These are phyloP conservation scores for Pollenia amentaria DNA, from an alignment of 2,888 invertebrate species.

Conservation along the genomic window DNA sequence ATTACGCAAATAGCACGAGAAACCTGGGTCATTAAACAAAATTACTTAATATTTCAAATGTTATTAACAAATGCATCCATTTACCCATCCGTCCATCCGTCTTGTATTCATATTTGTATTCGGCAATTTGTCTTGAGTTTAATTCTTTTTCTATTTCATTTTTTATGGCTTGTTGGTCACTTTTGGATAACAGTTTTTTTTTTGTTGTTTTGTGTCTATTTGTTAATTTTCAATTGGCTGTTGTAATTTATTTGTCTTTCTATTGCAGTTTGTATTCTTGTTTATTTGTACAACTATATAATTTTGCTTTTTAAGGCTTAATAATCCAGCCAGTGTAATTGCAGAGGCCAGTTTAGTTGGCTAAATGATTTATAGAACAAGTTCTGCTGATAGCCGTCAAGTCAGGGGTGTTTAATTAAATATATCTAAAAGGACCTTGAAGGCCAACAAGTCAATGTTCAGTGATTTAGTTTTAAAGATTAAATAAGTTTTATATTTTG, in stretches of 20 bases:
- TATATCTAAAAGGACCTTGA: not conserved
- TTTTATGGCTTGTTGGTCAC: not conserved
- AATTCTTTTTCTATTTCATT: constrained; percentile 1
- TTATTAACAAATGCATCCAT: constrained; percentile 14
- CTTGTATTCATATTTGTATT: not conserved
- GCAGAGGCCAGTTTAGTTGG: not conserved
- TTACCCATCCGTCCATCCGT: not conserved
- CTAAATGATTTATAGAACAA: not conserved
- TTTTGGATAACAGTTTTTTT: not conserved
- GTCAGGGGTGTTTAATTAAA: not conserved
- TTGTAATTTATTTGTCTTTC: constrained; percentile 42
- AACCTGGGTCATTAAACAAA: constrained; percentile 31
- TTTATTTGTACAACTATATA: not conserved
- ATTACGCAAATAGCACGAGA: not conserved
- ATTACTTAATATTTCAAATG: constrained; percentile 41
- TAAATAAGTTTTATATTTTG: too few species aligned
- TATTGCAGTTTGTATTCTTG: not conserved
- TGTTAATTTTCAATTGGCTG: constrained; percentile 24
- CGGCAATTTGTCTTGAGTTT: constrained; percentile 21
- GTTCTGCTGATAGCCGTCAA: not conserved
- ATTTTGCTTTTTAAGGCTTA: not conserved
- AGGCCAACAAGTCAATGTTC: not conserved
- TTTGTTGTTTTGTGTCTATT: constrained; percentile 28
- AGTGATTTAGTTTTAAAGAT: not conserved
- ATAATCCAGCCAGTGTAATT: not conserved